Evolutionary conservation across 2,888 invertebrate genomes (phyloP), one percentile per base, ranked within the genome.

Genomic region (Dexiosoma caninum): DNA sequence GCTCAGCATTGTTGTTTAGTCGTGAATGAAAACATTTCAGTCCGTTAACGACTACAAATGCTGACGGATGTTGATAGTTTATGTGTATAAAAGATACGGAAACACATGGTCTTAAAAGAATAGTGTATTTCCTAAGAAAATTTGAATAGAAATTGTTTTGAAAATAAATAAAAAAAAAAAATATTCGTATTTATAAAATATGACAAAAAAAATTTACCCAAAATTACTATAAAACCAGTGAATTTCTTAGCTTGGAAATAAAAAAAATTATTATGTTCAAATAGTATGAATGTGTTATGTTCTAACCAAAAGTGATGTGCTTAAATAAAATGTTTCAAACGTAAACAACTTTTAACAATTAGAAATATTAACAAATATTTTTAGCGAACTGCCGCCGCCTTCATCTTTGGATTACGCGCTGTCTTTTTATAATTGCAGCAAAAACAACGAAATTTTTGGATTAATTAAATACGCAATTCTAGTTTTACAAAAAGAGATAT

Each of bases 31-130:
- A 70, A 75, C 57, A 80, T 66, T 82, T 86, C 85, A 85, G 84
- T 85, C 85, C 83, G 84, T 84, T 84, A 83, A 84, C 84, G 85
- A 86, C 86, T 83, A 85, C 85, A 84, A 83, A 85, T 71, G 82
- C 81, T 83, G 85, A 84, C 86, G 86, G 88, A 86, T 84, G 86
- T 86, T 83, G 66, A 70, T 57, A 83, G 69, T 77, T 81, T 82
- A 59, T 81, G 75, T 77, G 32, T 35, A 64, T 21, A 72, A 82
- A 51, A 70, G 53, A 72, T 10, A 35, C 69, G 30, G 44, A 51
- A 77, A 78, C 76, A 74, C 42, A 69, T 78, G 81, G 67, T 83
- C 82, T 55, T n/a, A n/a, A n/a, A n/a, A n/a, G n/a, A n/a, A n/a
- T n/a, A n/a, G n/a, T n/a, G n/a, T n/a, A n/a, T 51, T 7, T 14